Conservation (phyloP, 2,888 invertebrate species). For the Balanococcus diminutus region DNA sequence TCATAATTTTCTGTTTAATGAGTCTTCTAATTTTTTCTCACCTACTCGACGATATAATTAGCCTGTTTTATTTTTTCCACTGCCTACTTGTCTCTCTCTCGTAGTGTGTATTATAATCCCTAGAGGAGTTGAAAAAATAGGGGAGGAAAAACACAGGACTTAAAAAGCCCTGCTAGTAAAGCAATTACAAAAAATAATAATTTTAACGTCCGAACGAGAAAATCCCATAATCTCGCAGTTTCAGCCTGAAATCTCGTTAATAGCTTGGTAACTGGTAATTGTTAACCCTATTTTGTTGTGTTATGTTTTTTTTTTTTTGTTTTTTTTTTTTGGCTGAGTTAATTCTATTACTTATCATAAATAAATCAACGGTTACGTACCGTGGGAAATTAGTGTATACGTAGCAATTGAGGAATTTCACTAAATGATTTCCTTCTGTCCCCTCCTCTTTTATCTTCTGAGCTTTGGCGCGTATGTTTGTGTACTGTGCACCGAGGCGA, state of each 20-base stretch:
- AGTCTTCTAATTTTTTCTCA: too few species aligned
- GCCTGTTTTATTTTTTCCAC: too few species aligned
- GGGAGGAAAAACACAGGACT: background rate
- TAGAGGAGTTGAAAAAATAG: too few species aligned
- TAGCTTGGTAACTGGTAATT: conserved; percentile 3
- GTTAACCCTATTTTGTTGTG: background rate
- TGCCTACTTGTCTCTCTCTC: too few species aligned
- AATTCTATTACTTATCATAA: background rate
- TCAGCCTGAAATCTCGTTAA: conserved; percentile 2
- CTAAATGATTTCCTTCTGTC: background rate
- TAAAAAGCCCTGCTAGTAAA: background rate
- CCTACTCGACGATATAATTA: too few species aligned
- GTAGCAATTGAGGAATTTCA: background rate
- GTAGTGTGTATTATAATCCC: too few species aligned
- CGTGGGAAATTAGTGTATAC: conserved; percentile 3
- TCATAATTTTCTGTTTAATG: too few species aligned
- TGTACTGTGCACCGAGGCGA: too few species aligned
- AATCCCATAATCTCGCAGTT: conserved; percentile 11
- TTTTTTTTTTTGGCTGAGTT: background rate
- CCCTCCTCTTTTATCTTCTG: background rate
- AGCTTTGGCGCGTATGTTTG: background rate
- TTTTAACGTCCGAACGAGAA: background rate
- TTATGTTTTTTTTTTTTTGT: background rate
- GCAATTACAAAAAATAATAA: conserved; percentile 5
- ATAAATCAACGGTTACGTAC: background rate